phyloP scores from a whole-genome alignment of 2,113 vertebrate genomes.

The Actenoides lindsayi region DNA sequence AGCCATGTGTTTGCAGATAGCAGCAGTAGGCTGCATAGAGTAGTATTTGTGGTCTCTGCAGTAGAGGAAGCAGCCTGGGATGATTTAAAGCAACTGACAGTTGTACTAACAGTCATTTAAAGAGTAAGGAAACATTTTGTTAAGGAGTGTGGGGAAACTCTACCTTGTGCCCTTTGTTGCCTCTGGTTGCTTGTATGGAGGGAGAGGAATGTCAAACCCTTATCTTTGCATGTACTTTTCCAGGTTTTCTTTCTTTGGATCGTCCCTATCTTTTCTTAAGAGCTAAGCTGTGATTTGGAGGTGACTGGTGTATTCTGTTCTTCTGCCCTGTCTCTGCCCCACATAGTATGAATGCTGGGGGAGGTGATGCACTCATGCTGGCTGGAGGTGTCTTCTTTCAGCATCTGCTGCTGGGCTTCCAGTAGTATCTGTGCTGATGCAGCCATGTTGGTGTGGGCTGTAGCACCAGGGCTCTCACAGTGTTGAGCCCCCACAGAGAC shows the following conservation, averaged over 20 bases:
- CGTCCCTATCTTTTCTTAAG: background rate
- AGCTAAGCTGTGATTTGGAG: background rate
- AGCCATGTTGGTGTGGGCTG: rapidly evolving
- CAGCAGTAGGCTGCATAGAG: background rate
- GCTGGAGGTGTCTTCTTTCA: background rate
- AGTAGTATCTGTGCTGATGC: background rate
- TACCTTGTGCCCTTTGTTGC: background rate
- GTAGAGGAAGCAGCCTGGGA: background rate
- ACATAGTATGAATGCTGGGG: background rate
- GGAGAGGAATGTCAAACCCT: background rate
- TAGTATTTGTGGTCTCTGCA: background rate
- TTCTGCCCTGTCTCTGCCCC: background rate
- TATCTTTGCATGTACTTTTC: background rate
- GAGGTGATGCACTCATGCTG: background rate
- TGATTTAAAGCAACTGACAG: background rate
- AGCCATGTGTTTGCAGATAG: background rate
- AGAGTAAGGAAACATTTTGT: background rate
- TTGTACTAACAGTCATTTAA: background rate
- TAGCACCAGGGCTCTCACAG: background rate
- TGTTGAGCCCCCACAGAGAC: background rate
- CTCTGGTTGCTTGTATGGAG: background rate
- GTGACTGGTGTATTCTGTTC: background rate
- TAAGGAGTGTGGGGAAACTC: background rate
- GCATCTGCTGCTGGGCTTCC: background rate
- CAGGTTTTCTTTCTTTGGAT: background rate